A percentile compares a stretch with the other conserved stretches of the same genome.
These are phyloP conservation scores for Eulithis prunata DNA, from an alignment of 2,888 invertebrate genomes.

Conservation along the genomic window DNA sequence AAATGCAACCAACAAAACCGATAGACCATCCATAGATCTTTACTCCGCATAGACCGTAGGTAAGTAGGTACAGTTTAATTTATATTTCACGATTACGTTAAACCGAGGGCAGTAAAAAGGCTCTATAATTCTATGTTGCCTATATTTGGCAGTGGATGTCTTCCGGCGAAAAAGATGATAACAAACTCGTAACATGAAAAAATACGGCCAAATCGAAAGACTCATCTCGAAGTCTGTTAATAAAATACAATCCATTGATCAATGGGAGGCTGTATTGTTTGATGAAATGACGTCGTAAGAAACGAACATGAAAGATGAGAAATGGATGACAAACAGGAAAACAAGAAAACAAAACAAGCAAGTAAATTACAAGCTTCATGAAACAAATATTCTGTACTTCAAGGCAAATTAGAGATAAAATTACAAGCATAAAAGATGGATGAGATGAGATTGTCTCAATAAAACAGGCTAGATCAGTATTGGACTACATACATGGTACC, in stretches of 20 bases:
- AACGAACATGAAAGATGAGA: constrained; percentile 11
- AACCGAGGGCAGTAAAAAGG: no score
- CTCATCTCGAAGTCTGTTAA: neutral
- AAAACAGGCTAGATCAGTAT: neutral
- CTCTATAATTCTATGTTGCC: no score
- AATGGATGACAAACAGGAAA: constrained; percentile 30
- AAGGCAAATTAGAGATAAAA: constrained; percentile 10
- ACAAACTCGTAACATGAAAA: neutral
- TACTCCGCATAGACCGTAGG: no score
- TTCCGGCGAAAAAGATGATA: no score
- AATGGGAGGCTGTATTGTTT: constrained; percentile 1
- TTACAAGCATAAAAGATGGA: constrained; percentile 13
- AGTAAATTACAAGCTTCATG: constrained; percentile 6
- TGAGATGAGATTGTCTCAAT: neutral
- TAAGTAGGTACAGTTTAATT: no score
- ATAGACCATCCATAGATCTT: no score
- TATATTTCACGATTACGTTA: no score
- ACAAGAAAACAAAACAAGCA: constrained; percentile 25
- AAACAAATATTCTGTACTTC: neutral
- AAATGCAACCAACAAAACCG: no score
- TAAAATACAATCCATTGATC: constrained; percentile 3
- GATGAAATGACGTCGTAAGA: constrained; percentile 9
- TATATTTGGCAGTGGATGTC: no score
- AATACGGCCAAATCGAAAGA: neutral
- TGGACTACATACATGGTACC: no score